Evolutionary conservation across 2,888 invertebrate genomes (phyloP), one percentile per base, ranked within the genome.

Genomic region (Campaea margaritaria): DNA sequence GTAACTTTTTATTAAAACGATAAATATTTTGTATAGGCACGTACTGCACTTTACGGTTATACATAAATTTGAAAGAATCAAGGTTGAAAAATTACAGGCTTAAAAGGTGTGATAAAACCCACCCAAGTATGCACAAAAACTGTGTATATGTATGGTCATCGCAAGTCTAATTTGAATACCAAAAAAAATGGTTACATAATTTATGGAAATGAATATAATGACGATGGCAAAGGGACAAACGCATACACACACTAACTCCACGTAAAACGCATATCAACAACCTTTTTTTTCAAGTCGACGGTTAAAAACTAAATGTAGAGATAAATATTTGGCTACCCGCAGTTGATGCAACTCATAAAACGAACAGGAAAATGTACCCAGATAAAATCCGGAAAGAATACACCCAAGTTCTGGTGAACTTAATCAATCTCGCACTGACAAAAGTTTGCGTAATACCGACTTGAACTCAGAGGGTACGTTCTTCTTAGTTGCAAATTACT

Each of bases 401-500:
- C 46, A 38, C 38, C 15, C 42, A 34, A 49, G 42, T 48, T 31
- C 9, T 43, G 41, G 73, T 69, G 71, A 78, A 72, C 64, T 78
- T 77, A 79, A 84, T 85, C 81, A 83, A 83, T 84, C 82, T 78
- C 75, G 70, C 53, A 73, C 79, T 75, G 76, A 77, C 78, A 76
- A 80, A 83, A 83, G 77, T 83, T 82, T 69, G 62, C 65, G 68
- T 73, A 78, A 81, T 79, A 79, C 72, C 72, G 69, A 74, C 73
- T 75, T 73, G 68, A 70, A 43, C 75, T 73, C 71, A 70, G 67
- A 72, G 70, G 68, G 69, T 78, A 77, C 58, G 50, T 57, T 58
- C 81, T 76, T 79, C 81, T 79, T 70, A 75, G 81, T 81, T 79
- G 75, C 78, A 81, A 83, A 85, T 85, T 81, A 85, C 83, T 81